Evolutionary conservation across 2,888 invertebrate species (phyloP).

Genomic region (Gastracanthus pulcherrimus): DNA sequence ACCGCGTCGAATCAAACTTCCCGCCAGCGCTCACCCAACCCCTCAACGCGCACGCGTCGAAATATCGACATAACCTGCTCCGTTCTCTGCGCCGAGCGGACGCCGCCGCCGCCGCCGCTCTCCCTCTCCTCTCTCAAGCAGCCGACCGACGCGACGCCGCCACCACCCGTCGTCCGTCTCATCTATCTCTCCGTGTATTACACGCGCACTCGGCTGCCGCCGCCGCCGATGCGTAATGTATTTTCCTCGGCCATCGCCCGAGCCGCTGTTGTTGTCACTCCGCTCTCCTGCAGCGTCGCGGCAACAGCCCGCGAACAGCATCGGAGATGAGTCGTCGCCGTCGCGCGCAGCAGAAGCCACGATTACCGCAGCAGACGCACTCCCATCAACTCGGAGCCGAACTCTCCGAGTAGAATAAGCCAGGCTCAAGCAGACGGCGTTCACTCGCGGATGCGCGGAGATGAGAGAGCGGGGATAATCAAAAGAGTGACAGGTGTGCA

Average conservation of each 20-base stretch:
- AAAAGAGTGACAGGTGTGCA: background rate
- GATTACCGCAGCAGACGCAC: background rate
- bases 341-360: background rate
- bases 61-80: slow-evolving; percentile 64
- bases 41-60: slow-evolving; percentile 63
- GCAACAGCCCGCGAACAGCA: background rate
- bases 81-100: background rate
- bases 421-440: no score
- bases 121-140: background rate
- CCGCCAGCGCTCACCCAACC: background rate
- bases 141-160: background rate
- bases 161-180: background rate
- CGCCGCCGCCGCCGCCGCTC: slow-evolving; percentile 12
- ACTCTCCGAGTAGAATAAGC: no score
- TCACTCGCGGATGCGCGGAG: background rate
- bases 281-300: background rate
- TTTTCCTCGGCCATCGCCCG: slow-evolving; percentile 15
- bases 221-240: slow-evolving; percentile 11
- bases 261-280: background rate
- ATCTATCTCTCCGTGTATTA: no score
- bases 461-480: background rate
- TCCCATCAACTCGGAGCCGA: background rate
- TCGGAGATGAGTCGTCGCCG: no score
- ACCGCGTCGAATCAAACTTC: background rate
- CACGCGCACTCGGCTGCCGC: background rate